Percentiles rank a stretch among this genome's conserved stretches.
These are phyloP conservation scores for Threskiornis aethiopicus DNA, from an alignment of 2,797 vertebrate genomes.

Conservation along the genomic window DNA sequence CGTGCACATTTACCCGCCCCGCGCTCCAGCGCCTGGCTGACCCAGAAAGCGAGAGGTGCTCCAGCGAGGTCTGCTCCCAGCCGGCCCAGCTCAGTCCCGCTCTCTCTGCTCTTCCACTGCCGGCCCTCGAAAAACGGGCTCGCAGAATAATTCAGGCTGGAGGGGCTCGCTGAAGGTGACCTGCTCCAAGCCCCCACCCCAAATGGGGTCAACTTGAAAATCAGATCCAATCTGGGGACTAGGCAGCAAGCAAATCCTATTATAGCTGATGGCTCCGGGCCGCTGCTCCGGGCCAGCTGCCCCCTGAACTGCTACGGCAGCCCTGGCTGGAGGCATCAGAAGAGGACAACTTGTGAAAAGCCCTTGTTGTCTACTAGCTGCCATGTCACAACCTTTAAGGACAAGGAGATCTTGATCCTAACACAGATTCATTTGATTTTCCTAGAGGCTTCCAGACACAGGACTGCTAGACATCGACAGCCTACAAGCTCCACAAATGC, in stretches of 20 bases:
- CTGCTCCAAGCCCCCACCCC: not conserved
- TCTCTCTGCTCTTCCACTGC: not conserved
- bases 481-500: not conserved
- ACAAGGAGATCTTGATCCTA: not conserved
- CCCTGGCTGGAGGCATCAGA: not conserved
- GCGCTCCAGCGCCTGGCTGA: not conserved
- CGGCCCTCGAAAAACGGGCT: no score
- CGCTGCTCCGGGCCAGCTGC: not conserved
- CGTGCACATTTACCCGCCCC: not conserved
- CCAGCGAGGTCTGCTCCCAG: not conserved
- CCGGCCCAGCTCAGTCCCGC: rapidly evolving
- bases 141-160: not conserved
- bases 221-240: not conserved
- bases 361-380: not conserved
- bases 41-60: not conserved
- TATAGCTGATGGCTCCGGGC: rapidly evolving
- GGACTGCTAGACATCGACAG: rapidly evolving
- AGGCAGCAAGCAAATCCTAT: not conserved
- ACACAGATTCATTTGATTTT: not conserved
- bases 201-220: not conserved
- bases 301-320: not conserved
- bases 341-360: not conserved
- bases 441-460: not conserved
- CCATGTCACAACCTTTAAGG: not conserved
- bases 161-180: not conserved